Conservation (phyloP, 1,140 invertebrate species). For the Hyphantria cunea region DNA sequence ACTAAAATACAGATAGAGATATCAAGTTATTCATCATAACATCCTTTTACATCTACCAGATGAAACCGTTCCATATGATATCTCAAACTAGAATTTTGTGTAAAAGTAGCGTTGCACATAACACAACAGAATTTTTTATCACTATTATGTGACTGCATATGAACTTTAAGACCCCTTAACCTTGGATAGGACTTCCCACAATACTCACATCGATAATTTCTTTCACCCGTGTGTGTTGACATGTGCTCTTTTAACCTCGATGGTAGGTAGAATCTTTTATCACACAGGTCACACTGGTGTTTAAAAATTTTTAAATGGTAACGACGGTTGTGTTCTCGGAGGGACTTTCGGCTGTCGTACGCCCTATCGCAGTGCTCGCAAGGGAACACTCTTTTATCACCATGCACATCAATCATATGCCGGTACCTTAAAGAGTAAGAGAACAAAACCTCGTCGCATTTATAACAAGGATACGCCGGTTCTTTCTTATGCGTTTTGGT, state of each 20-base stretch:
- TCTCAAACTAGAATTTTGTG: slow-evolving; percentile 62
- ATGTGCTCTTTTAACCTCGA: slow-evolving; percentile 66
- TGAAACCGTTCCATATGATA: slow-evolving; percentile 69
- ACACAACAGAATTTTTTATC: slow-evolving; percentile 59
- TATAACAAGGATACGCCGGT: slow-evolving; percentile 60
- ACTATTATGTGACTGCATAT: slow-evolving; percentile 59
- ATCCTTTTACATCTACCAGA: slow-evolving; percentile 50
- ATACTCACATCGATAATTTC: slow-evolving; percentile 67
- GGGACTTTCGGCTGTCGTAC: slow-evolving; percentile 64
- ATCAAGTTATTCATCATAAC: slow-evolving; percentile 35
- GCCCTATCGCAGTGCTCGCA: slow-evolving; percentile 63
- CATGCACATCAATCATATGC: slow-evolving; percentile 66
- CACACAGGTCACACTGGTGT: slow-evolving; percentile 69
- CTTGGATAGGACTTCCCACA: slow-evolving; percentile 70
- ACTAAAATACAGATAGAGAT: too few relatives aligned
- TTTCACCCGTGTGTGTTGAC: slow-evolving; percentile 66
- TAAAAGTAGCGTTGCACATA: slow-evolving; percentile 57
- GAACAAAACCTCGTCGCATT: slow-evolving; percentile 65
- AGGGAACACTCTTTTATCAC: slow-evolving; percentile 54
- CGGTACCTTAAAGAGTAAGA: slow-evolving; percentile 59
- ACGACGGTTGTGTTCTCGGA: slow-evolving; percentile 62
- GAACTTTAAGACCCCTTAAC: slow-evolving; percentile 54
- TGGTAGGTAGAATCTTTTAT: slow-evolving; percentile 67
- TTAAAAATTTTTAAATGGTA: slow-evolving; percentile 65
- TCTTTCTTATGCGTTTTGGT: slow-evolving; percentile 62